Base-by-base conservation (phyloP, 2,888 invertebrate species). In the Nasonia oneida region DNA sequence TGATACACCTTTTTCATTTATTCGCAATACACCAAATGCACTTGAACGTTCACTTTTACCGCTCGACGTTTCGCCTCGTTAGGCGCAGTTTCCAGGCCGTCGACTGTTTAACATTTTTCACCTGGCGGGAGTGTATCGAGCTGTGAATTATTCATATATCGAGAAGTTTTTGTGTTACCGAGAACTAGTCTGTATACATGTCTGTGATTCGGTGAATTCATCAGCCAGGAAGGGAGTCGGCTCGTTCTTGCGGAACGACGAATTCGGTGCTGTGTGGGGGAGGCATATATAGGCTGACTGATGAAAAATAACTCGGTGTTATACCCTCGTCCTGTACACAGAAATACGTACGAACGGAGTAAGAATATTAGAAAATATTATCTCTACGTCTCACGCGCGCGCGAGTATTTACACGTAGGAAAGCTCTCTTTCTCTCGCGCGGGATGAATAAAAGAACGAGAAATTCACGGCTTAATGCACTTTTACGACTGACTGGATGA, bases 401-500 rank as follows among this genome's bases (percentile, higher is more conserved):
- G 10, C n/a, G 67, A 8, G 6, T 67, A 14, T 67, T 67, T 29
- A 14, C 14, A 67, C 2, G 18, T 0, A 67, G 67, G 23, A 67
- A 33, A 61, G 57, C 57, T 67, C 67, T 67, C 37, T 37, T 37
- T 37, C 37, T 4, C 37, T 37, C 23, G 61, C n/a, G 23, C 6
- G 2, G 57, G 18, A 8, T 8, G n/a, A n/a, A 61, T 61, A 61
- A 29, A 14, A 67, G 29, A 67, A 12, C 3, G 29, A 67, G 33
- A 67, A 67, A 67, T 67, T 29, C 14, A 67, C 33, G 5, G 10
- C 67, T 67, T 61, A 12, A 61, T 61, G 67, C n/a, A 29, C 33
- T 29, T 67, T 67, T 67, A 67, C 33, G 67, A 23, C 67, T 67
- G 10, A 67, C 29, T 8, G 33, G n/a, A 67, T 67, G 67, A 67